These are phyloP conservation scores for Thereva unica DNA, from an alignment of 2,888 invertebrate species.

Conservation along the genomic window DNA sequence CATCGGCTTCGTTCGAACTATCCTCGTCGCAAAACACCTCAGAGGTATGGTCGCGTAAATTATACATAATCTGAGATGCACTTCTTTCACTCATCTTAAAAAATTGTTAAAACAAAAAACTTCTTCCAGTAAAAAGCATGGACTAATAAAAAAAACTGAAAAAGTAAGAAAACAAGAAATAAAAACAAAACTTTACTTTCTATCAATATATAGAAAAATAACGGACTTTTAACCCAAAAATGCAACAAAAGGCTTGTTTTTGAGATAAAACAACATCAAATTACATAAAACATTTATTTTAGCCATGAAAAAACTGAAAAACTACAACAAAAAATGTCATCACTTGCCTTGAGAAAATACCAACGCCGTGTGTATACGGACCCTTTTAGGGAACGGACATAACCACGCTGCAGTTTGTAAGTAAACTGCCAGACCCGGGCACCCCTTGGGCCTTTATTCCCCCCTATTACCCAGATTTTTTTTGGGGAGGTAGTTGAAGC, in stretches of 20 bases:
- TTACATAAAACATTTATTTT: too few species aligned
- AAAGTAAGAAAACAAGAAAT: too few species aligned
- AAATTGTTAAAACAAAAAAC: constrained; percentile 2
- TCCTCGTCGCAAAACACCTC: constrained; percentile 4
- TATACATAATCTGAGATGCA: constrained; percentile 3
- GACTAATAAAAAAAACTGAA: too few species aligned
- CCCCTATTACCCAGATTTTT: not conserved
- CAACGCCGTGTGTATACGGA: not conserved
- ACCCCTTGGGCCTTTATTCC: not conserved
- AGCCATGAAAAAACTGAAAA: too few species aligned
- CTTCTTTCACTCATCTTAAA: constrained; percentile 6
- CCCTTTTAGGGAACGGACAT: constrained; percentile 9
- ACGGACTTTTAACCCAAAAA: too few species aligned
- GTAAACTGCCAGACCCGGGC: constrained; percentile 4
- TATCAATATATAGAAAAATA: too few species aligned
- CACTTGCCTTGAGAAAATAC: constrained; percentile 8
- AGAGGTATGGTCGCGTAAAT: constrained; percentile 1
- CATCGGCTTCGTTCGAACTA: constrained; percentile 6
- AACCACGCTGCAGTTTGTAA: not conserved
- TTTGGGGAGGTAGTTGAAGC: not conserved
- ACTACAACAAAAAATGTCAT: too few species aligned
- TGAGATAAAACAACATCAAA: too few species aligned
- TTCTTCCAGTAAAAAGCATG: too few species aligned
- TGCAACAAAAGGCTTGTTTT: too few species aligned
- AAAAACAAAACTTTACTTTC: too few species aligned